Evolutionary conservation across 2,113 vertebrate genomes (phyloP), one percentile per base, ranked within the genome.

Genomic region (Taxidea taxus): DNA sequence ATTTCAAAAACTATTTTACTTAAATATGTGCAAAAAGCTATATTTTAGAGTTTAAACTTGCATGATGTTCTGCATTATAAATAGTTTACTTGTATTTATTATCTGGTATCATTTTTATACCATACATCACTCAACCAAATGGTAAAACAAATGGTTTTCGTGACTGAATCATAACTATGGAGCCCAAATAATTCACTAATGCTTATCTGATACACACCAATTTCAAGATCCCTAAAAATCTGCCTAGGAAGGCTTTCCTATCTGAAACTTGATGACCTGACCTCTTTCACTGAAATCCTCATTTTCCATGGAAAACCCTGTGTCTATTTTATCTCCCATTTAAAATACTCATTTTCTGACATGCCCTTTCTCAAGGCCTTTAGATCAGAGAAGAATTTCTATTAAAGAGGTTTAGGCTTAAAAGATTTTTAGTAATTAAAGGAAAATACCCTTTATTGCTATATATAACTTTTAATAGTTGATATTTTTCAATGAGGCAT

Each of bases 361-460:
- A 15, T 84, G 34, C 2, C 3, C 49, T 16, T 82, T 94, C 14
- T 89, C 58, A 93, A 89, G 23, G 15, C 29, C 94, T 87, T 95
- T 86, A 60, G 25, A 51, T 87, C 42, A 86, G 39, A 95, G 81
- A 90, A 92, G n/a, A 88, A 80, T 97, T 97, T 94, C 90, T 75
- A 80, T 23, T 31, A 77, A 90, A 89, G 51, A 80, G 34, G 16
- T 10, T 68, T 68, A 51, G 23, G 16, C 49, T 91, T 70, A 70
- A 95, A 94, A 31, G 64, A 70, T 51, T 89, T 97, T 78, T 51
- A 84, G 68, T 92, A 70, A 97, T 66, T 78, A 84, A 68, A 49
- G 42, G 34, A 81, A 96, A 91, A 83, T 54, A 60, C 8, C 16
- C 70, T 83, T 92, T 84, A n/a, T 87, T 95, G 62, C 51, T 83